These are phyloP conservation scores for Gobiocypris rarus DNA, from an alignment of 2,113 vertebrate genomes.

Conservation along the genomic window DNA sequence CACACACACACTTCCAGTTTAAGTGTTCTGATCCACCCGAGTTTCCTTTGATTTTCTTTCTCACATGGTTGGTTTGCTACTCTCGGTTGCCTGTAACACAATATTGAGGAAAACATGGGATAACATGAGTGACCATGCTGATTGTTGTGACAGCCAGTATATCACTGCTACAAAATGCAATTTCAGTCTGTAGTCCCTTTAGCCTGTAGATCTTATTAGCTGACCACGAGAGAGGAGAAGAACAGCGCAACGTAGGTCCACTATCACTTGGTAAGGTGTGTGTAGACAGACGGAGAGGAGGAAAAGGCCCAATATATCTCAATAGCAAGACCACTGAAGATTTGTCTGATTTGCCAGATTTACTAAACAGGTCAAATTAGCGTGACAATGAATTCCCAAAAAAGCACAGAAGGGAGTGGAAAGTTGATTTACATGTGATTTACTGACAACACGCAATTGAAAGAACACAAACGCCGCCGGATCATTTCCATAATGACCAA, in stretches of 20 bases:
- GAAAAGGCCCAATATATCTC: neutral
- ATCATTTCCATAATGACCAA: no score
- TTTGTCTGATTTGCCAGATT: neutral
- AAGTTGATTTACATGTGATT: no score
- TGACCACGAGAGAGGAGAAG: slow-evolving; percentile 47
- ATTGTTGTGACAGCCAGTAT: slow-evolving; percentile 64
- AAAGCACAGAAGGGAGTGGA: no score
- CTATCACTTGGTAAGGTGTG: slow-evolving; percentile 2
- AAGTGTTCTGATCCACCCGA: neutral
- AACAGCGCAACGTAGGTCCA: slow-evolving; percentile 37
- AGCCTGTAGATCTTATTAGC: slow-evolving; percentile 61
- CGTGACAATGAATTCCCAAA: no score
- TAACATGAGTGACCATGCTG: slow-evolving; percentile 61
- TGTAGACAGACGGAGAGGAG: neutral
- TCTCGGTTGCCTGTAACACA: slow-evolving; percentile 32
- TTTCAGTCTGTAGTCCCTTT: slow-evolving; percentile 62
- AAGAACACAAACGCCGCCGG: no score
- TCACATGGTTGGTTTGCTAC: neutral
- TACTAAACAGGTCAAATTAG: no score
- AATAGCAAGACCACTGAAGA: neutral
- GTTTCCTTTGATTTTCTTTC: neutral
- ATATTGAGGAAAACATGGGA: slow-evolving; percentile 61
- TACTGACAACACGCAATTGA: no score
- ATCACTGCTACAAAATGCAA: slow-evolving; percentile 66
- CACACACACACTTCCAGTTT: neutral